Evolutionary conservation across 2,113 vertebrate genomes (phyloP).

Genomic region (Uria lomvia): DNA sequence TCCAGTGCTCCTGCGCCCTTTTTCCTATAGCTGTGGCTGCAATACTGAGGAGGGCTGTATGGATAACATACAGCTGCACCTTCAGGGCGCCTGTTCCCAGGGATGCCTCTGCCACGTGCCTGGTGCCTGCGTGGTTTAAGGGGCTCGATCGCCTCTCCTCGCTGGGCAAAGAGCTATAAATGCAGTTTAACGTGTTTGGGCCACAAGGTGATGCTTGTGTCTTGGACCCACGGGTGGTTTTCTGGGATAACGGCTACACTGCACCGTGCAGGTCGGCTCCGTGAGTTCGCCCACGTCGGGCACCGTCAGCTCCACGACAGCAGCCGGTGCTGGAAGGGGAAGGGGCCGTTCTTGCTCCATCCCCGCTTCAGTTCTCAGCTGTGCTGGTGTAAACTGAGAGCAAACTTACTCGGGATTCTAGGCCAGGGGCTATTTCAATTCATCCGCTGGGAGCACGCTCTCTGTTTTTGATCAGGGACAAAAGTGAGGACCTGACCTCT

Average conservation of each 20-base stretch:
- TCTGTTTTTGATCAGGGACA: not conserved
- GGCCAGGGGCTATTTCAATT: not conserved
- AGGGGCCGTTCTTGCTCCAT: not conserved
- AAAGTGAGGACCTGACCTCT: slow-evolving; percentile 54
- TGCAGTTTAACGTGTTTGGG: not conserved
- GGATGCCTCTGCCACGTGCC: not conserved
- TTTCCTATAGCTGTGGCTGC: not conserved
- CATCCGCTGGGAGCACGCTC: not conserved
- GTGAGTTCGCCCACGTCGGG: not conserved
- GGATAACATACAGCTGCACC: not conserved
- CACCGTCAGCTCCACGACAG: fast-evolving
- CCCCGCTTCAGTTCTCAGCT: not conserved
- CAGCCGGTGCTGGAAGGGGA: fast-evolving
- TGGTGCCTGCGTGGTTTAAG: fast-evolving
- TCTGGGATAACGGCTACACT: fast-evolving
- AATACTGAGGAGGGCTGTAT: not conserved
- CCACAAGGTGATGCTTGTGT: not conserved
- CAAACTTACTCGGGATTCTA: not conserved
- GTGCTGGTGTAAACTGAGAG: not conserved
- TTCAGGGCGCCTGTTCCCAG: not conserved
- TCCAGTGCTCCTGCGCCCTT: not conserved
- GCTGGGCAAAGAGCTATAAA: not conserved
- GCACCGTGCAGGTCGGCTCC: fast-evolving
- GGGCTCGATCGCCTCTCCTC: not conserved
- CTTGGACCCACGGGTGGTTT: fast-evolving